Conservation (phyloP, 2,888 invertebrate species). For the Drosophila picticornis region DNA sequence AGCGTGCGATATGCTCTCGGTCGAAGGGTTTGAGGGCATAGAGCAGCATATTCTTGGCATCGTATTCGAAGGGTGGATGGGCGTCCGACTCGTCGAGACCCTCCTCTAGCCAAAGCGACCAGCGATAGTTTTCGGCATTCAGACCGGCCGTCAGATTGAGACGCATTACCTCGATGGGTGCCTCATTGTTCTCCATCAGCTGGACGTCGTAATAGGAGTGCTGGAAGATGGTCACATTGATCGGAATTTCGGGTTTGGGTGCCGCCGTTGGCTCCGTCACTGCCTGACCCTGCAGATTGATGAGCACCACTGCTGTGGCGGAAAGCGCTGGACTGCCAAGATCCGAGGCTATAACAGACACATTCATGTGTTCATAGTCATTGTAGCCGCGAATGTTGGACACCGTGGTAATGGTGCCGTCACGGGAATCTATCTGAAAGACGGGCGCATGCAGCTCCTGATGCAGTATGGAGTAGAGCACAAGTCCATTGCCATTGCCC, state of each 20-base stretch:
- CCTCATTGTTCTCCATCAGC: conserved; percentile 92
- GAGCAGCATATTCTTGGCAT: conserved; percentile 91
- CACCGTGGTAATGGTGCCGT: conserved; percentile 92
- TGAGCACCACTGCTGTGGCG: conserved; percentile 90
- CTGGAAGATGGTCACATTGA: conserved; percentile 86
- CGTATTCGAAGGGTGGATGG: conserved; percentile 89
- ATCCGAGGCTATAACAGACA: conserved; percentile 93
- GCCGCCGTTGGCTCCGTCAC: conserved; percentile 69
- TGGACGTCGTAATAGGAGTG: conserved; percentile 92
- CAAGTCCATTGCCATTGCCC: conserved; percentile 94
- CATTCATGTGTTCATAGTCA: conserved; percentile 87
- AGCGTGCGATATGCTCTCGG: conserved; percentile 89
- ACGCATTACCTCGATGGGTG: conserved; percentile 91
- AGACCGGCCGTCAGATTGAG: conserved; percentile 91
- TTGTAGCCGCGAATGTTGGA: conserved; percentile 86
- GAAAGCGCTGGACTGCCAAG: conserved; percentile 93
- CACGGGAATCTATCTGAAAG: conserved; percentile 94
- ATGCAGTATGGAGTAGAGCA: conserved; percentile 91
- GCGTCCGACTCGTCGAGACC: conserved; percentile 83
- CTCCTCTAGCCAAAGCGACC: conserved; percentile 88
- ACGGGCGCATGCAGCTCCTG: conserved; percentile 87
- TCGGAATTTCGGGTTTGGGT: conserved; percentile 56
- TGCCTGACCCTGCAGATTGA: conserved; percentile 87
- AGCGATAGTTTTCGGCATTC: conserved; percentile 88
- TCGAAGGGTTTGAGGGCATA: conserved; percentile 91